Conservation (phyloP, 1,140 invertebrate genomes). For the Portunus trituberculatus region DNA sequence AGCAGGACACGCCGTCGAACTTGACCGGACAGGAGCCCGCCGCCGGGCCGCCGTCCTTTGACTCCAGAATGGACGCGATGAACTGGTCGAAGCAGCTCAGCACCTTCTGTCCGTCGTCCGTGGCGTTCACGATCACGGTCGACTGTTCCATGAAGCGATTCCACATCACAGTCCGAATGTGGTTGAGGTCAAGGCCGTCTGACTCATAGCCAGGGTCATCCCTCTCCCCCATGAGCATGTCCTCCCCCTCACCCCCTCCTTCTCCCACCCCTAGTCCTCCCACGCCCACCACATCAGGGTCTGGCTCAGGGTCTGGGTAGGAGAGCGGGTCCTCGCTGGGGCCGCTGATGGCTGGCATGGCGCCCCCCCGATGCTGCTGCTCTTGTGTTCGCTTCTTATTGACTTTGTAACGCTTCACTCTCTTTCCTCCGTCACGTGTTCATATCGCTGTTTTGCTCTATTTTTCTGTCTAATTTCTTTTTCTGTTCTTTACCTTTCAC, state of each 20-base stretch:
- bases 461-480: neutral
- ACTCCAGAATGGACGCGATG: constrained; percentile 41
- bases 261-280: neutral
- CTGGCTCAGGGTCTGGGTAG: neutral
- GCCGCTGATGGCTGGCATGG: neutral
- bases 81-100: constrained; percentile 66
- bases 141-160: constrained; percentile 52
- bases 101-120: constrained; percentile 61
- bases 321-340: neutral
- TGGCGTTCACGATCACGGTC: constrained; percentile 61
- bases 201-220: neutral
- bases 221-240: no score
- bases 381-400: neutral
- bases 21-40: constrained; percentile 79
- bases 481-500: neutral
- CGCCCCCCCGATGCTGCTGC: neutral
- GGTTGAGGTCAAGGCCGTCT: constrained; percentile 6
- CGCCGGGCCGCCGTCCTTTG: neutral
- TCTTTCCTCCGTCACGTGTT: neutral
- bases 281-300: neutral
- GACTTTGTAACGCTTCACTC: neutral
- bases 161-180: constrained; percentile 32
- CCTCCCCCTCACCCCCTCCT: neutral
- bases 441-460: neutral
- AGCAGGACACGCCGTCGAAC: constrained; percentile 89